Percentiles rank a stretch among this genome's conserved stretches.
phyloP scores from a whole-genome alignment of 2,888 invertebrate genomes.

The Clanis bilineata region DNA sequence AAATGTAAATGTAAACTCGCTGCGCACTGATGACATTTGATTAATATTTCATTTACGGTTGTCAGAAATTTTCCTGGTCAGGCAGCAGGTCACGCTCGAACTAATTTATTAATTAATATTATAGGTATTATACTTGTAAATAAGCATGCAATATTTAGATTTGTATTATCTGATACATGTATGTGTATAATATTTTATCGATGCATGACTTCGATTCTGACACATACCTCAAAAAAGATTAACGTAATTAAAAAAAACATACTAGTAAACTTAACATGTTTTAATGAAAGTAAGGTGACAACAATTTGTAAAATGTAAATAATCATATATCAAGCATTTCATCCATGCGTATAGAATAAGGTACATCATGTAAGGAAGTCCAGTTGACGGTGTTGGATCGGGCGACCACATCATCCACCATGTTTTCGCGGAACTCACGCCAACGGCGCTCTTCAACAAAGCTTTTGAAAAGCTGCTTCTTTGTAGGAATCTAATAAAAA shows the following conservation, averaged over 20 bases:
- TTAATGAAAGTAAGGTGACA: neutral
- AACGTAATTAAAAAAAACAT: neutral
- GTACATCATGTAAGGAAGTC: constrained; percentile 84
- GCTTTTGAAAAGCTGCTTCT: constrained; percentile 79
- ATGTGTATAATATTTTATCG: too few species aligned
- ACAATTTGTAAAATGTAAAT: neutral
- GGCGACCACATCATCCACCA: constrained; percentile 74
- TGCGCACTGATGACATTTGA: too few species aligned
- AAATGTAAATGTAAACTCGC: too few species aligned
- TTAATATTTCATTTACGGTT: too few species aligned
- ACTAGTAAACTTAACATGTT: neutral
- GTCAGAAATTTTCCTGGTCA: too few species aligned
- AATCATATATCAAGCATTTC: constrained; percentile 72
- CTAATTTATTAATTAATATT: too few species aligned
- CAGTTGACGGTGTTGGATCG: constrained; percentile 75
- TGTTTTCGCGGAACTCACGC: constrained; percentile 75
- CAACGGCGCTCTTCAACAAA: constrained; percentile 81
- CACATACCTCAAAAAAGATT: too few species aligned
- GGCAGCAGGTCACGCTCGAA: too few species aligned
- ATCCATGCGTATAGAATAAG: constrained; percentile 84
- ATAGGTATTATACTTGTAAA: too few species aligned
- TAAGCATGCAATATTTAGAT: too few species aligned
- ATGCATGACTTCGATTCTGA: too few species aligned
- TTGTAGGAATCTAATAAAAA: constrained; percentile 75
- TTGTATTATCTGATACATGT: too few species aligned